Evolutionary conservation across 53 echinoderm and acorn worm genomes (phyloP).

Genomic region (Zoroaster sp.): DNA sequence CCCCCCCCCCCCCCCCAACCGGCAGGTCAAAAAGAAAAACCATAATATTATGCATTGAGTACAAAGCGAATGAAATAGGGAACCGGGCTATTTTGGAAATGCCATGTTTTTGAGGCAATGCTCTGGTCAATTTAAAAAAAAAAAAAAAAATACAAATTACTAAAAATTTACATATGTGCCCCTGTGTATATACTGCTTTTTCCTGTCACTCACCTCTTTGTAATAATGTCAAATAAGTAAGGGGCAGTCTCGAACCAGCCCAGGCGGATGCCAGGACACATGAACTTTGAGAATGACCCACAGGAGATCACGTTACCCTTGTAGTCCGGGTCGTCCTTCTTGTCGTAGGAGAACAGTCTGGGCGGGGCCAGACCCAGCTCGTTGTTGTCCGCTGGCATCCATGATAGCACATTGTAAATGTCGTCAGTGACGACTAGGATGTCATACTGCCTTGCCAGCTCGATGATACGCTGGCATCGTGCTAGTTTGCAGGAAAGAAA

Average conservation of each 20-base stretch:
- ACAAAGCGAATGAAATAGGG: too few species aligned
- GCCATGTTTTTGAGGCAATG: too few species aligned
- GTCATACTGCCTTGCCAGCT: constrained; percentile 82
- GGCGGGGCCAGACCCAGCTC: constrained; percentile 48
- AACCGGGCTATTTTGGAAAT: too few species aligned
- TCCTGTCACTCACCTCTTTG: constrained; percentile 36
- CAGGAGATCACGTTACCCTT: constrained; percentile 87
- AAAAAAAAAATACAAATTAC: too few species aligned
- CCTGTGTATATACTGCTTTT: too few species aligned
- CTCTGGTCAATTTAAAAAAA: too few species aligned
- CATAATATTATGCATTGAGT: too few species aligned
- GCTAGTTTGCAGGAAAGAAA: constrained; percentile 41
- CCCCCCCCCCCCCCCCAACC: too few species aligned
- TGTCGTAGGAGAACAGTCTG: constrained; percentile 76
- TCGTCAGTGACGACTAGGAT: constrained; percentile 80
- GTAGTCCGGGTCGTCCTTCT: constrained; percentile 77
- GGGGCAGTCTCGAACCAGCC: constrained; percentile 88
- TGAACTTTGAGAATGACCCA: constrained; percentile 86
- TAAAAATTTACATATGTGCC: too few species aligned
- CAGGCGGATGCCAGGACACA: constrained; percentile 84
- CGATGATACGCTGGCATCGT: constrained; percentile 62
- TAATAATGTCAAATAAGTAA: constrained; percentile 45
- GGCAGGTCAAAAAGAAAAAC: too few species aligned
- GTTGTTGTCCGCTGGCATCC: constrained; percentile 36
- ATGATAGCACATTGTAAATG: constrained; percentile 79